Conservation (phyloP, 1,140 invertebrate genomes). For the Dinothrombium tinctorium region DNA sequence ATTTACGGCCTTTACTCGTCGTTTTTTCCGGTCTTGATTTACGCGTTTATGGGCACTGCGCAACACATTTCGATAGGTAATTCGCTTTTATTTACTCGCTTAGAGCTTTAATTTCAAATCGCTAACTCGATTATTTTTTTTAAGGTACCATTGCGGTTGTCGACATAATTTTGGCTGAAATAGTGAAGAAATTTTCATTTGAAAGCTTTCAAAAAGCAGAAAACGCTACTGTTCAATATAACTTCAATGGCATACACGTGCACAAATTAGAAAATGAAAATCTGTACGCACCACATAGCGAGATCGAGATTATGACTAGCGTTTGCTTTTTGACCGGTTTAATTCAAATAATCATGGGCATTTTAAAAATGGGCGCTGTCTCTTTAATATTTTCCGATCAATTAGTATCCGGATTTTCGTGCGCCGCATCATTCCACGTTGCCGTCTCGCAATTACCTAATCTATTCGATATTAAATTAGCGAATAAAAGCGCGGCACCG, state of each 20-base stretch:
- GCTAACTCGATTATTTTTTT: too few species aligned
- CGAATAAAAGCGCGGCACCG: slow-evolving; percentile 13
- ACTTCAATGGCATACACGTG: background rate
- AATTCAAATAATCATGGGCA: background rate
- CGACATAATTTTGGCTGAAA: slow-evolving; percentile 1
- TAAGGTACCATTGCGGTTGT: slow-evolving; percentile 25
- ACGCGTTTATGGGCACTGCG: slow-evolving; percentile 72
- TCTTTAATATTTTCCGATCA: slow-evolving; percentile 26
- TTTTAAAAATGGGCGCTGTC: slow-evolving; percentile 21
- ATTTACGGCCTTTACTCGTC: slow-evolving; percentile 81
- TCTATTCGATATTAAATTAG: slow-evolving; percentile 22
- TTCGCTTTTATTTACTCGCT: slow-evolving; percentile 52
- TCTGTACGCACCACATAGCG: too few species aligned
- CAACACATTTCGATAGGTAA: slow-evolving; percentile 77
- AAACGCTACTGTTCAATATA: background rate
- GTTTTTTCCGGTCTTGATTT: slow-evolving; percentile 71
- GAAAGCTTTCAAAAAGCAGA: background rate
- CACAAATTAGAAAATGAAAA: background rate
- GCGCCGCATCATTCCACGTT: slow-evolving; percentile 25
- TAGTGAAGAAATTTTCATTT: background rate
- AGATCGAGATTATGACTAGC: too few species aligned
- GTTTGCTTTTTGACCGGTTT: background rate
- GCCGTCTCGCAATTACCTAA: slow-evolving; percentile 22
- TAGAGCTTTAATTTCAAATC: too few species aligned
- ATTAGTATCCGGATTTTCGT: slow-evolving; percentile 26